phyloP scores from a whole-genome alignment of 2,113 vertebrate species.

The Guaruba guarouba region DNA sequence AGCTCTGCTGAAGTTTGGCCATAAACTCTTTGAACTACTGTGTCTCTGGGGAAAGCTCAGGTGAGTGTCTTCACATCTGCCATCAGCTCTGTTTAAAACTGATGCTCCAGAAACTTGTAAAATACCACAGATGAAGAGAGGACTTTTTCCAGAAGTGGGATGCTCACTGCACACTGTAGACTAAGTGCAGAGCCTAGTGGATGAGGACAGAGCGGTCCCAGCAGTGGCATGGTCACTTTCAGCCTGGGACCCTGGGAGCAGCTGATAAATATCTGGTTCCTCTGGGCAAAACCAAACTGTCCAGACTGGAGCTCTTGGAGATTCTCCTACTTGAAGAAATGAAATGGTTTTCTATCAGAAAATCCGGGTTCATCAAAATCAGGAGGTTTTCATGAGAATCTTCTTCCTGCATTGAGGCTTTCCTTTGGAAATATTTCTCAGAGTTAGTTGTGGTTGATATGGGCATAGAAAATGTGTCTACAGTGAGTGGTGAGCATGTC shows the following conservation, averaged over 20 bases:
- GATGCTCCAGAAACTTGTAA: neutral
- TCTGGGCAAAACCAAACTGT: neutral
- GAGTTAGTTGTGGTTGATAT: neutral
- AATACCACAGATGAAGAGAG: neutral
- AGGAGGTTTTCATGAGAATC: neutral
- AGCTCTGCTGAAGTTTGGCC: neutral
- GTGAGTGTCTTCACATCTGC: neutral
- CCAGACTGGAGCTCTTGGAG: neutral
- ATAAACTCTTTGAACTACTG: neutral
- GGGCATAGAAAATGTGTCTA: neutral
- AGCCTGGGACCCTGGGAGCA: neutral
- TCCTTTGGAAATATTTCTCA: neutral
- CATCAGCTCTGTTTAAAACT: neutral
- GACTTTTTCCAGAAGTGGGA: neutral
- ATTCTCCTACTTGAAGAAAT: neutral
- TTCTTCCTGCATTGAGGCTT: neutral
- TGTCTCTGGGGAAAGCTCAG: neutral
- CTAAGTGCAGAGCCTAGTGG: accelerated
- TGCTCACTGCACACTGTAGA: neutral
- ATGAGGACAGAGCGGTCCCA: accelerated
- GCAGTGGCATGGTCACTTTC: neutral
- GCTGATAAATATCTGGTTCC: neutral
- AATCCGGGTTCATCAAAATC: neutral
- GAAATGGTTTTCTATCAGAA: neutral
- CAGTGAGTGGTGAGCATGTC: neutral